Base-by-base conservation (phyloP, 2,888 invertebrate species). In the Volucella zonaria region DNA sequence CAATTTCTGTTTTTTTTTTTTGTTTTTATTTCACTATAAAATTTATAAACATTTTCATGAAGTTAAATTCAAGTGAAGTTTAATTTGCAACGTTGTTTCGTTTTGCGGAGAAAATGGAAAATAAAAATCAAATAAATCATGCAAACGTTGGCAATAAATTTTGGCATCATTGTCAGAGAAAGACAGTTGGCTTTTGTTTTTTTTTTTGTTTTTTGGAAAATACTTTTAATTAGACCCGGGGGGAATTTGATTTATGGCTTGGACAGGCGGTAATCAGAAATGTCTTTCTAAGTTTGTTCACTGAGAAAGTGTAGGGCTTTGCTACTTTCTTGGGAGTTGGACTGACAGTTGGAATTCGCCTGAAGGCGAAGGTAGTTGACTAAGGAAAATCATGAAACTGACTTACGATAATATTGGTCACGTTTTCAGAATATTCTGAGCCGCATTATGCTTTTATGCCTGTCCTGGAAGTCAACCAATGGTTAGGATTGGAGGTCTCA, bases 121-220 rank as follows among this genome's bases (percentile, higher is more conserved):
- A 51, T 40, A 59, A n/a, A 42, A 9, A 59, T 47, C 58, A 51
- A 47, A 67, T 62, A 71, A 58, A 71, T 67, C 56, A 54, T 15
- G 56, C 31, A 56, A 52, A 76, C 64, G 70, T 59, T 64, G 52
- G 66, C 49, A 58, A 45, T 31, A 58, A 62, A 64, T 58, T n/a
- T 70, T 75, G 76, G 70, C 75, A 81, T 81, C 70, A 70, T 68
- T 76, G 75, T 70, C 70, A 67, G 15, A 10, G 9, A 70, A 42
- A 51, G 81, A 75, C 81, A 75, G 64, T 64, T 75, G 45, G 76
- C 75, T 66, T 81, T 76, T 70, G 64, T 81, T 81, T 81, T 43
- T 12, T 1, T 2, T 0, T 14, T 18, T n/a, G n/a, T 43, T 23
- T 31, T 47, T 45, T 23, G 10, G 2, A n/a, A 18, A 6, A 45